Conservation (phyloP, 2,113 vertebrate species). For the Murina feae region DNA sequence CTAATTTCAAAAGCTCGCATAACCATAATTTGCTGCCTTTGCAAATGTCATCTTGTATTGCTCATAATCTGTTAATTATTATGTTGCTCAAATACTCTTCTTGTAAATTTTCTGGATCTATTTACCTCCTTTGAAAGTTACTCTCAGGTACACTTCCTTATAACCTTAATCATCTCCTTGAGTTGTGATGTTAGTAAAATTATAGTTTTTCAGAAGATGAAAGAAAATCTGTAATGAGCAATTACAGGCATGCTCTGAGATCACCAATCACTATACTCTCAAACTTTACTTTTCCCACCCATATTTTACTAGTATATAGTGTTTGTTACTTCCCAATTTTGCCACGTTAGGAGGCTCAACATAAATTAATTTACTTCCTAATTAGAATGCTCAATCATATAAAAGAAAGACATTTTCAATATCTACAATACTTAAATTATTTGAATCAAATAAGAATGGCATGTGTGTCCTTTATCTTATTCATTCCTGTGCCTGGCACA, state of each 20-base stretch:
- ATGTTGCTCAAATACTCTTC: constrained; percentile 19
- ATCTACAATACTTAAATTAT: not conserved
- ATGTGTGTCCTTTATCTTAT: not conserved
- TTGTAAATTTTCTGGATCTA: constrained; percentile 14
- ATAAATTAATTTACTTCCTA: not conserved
- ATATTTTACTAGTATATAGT: not conserved
- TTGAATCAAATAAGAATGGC: constrained; percentile 1
- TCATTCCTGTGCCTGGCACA: not conserved
- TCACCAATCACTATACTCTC: not conserved
- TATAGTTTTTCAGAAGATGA: not conserved
- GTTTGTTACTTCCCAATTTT: not conserved
- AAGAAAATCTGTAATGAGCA: not conserved
- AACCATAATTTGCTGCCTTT: constrained; percentile 43
- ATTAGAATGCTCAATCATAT: not conserved
- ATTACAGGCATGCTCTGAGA: not conserved
- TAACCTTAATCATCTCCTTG: not conserved
- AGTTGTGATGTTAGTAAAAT: constrained; percentile 31
- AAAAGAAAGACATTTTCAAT: not conserved
- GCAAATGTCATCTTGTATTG: not conserved
- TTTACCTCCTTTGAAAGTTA: constrained; percentile 20
- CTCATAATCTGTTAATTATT: constrained; percentile 41
- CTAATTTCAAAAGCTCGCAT: constrained; percentile 46
- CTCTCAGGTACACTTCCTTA: not conserved
- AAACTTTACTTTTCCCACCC: not conserved
- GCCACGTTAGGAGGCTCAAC: not conserved